Base-by-base conservation (phyloP, 2,797 vertebrate genomes). In the Siniperca scherzeri region DNA sequence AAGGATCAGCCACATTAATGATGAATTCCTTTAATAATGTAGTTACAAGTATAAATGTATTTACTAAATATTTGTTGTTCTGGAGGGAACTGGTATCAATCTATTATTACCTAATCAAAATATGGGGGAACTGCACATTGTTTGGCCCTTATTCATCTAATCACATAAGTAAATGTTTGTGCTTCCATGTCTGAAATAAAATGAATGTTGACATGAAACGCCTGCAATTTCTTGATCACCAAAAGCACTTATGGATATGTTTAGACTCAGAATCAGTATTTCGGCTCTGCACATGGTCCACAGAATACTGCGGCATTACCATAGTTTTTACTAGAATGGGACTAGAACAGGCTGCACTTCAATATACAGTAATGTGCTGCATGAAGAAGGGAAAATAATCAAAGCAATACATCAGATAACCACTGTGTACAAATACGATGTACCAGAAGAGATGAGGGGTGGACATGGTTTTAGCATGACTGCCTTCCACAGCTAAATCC, bases 131-230 rank as follows among this genome's bases (percentile, higher is more conserved):
- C 40, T 57, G 70, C 12, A 38, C 73, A 42, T 56, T 66, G 73
- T 70, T 64, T 83, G 81, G 77, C 73, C 55, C 0, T 38, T 25
- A 40, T 81, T 89, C 84, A 82, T 83, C 36, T 70, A 72, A 90
- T 89, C 82, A 87, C 85, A 86, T 59, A 59, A 88, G 81, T 81
- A 84, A 87, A 88, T 79, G 76, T 87, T 88, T 86, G 71, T 66
- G 60, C 70, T 72, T 22, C 67, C 66, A 17, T 14, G 86, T 82
- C 74, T 73, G 48, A 83, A 74, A 61, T 55, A 56, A 67, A 71
- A 82, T 46, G 60, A 71, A 79, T 81, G 80, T 81, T 77, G 68
- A 83, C 66, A 72, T 69, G 65, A 82, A 81, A 77, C 30, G 67
- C 55, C 60, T 70, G 25, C 33, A 38, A n/a, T 70, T 80, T 75